phyloP scores from a whole-genome alignment of 92 coral and sea anemone genomes.

The Umimayanthus chanpuru region DNA sequence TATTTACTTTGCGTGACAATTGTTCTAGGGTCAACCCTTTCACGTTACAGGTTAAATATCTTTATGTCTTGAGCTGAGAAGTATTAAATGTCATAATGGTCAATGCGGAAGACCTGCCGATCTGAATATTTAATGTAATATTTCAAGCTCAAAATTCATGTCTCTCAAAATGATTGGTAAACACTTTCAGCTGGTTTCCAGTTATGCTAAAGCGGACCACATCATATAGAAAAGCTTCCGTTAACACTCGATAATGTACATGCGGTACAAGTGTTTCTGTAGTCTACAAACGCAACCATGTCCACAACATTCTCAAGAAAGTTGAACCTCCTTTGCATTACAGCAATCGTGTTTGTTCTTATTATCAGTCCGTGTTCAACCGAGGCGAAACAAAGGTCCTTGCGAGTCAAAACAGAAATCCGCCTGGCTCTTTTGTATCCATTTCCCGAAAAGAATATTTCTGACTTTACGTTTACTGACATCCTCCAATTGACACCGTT shows the following conservation, averaged over 20 bases:
- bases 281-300: slow-evolving; percentile 1
- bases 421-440: slow-evolving; percentile 35
- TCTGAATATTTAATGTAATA: neutral
- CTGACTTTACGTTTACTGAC: neutral
- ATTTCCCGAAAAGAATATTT: slow-evolving; percentile 10
- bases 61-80: neutral
- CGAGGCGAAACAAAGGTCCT: neutral
- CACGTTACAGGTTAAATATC: neutral
- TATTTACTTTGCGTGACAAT: neutral
- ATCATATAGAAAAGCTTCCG: neutral
- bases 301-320: neutral
- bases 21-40: no score
- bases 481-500: slow-evolving; percentile 42
- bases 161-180: slow-evolving; percentile 22
- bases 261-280: neutral
- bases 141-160: slow-evolving; percentile 42
- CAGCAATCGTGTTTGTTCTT: neutral
- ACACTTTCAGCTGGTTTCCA: slow-evolving; percentile 19
- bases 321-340: neutral
- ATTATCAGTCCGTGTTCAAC: neutral
- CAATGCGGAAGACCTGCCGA: neutral
- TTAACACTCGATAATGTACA: neutral
- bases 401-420: slow-evolving; percentile 1
- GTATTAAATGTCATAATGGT: slow-evolving; percentile 1
- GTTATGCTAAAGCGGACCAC: neutral